Percentiles rank a stretch among this genome's conserved stretches.
phyloP scores from a whole-genome alignment of 2,888 invertebrate species.

The Onthophagus sagittarius region DNA sequence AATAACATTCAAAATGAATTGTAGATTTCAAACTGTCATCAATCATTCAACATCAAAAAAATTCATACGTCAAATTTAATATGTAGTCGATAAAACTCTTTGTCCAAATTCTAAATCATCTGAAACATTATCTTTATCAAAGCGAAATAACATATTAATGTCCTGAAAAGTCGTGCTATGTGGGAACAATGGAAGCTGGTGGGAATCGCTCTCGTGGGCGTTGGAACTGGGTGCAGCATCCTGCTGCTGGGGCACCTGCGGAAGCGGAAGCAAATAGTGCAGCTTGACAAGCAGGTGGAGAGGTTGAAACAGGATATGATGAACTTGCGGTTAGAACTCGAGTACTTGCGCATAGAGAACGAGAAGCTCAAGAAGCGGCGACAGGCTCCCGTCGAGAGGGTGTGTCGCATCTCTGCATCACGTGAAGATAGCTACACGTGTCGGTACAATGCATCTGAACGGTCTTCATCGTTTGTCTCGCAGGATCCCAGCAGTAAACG shows the following conservation, averaged over 20 bases:
- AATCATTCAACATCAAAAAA: too few relatives aligned
- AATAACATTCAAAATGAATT: too few relatives aligned
- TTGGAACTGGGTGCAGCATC: neutral
- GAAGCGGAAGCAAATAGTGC: neutral
- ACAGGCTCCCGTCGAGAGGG: neutral
- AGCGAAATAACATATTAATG: neutral
- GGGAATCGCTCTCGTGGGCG: neutral
- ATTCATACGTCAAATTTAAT: too few relatives aligned
- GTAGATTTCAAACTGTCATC: too few relatives aligned
- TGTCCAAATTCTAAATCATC: neutral
- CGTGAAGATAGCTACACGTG: neutral
- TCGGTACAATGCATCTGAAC: neutral
- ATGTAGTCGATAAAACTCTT: neutral
- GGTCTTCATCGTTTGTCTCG: neutral
- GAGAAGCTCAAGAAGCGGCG: neutral
- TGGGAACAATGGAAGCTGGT: neutral
- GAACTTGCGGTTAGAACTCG: neutral
- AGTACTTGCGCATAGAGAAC: neutral
- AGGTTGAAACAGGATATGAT: neutral
- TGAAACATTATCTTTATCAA: neutral
- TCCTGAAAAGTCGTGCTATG: neutral
- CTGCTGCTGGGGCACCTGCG: neutral
- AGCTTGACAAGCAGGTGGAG: neutral
- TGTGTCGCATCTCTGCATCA: neutral
- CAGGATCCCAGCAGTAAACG: neutral